Evolutionary conservation across 1,140 invertebrate genomes (phyloP), one percentile per base, ranked within the genome.

Genomic region (Apis laboriosa): DNA sequence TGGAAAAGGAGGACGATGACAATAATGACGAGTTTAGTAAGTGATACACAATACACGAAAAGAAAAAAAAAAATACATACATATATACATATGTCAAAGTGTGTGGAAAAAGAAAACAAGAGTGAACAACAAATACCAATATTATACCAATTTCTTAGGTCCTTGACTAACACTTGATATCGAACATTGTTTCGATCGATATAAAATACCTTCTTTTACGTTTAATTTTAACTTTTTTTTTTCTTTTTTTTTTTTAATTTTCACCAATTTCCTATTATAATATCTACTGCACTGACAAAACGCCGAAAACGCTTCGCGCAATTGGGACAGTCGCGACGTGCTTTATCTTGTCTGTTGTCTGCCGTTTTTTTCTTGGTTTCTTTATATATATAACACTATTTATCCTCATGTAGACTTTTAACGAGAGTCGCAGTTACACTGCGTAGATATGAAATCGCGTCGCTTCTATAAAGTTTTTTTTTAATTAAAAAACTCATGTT

Each of bases 11-110:
- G 80, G 95, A 84, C 83, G 78, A 87, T 87, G 71, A 89, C 93
- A 93, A 93, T 93, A 90, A 92, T 94, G 95, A 95, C 92, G 95
- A 96, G 86, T 94, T 96, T 96, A 95, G 96, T 96, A 96, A 96
- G 96, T 92, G 88, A 86, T 60, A 19, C n/a, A 60, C n/a, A 73
- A 56, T 63, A 63, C 60, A 63, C 73, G 49, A 71, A 74, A 63
- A 74, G 56, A 68, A n/a, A 73, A 19, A 34, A 60, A 70, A 73
- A 55, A 73, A 67, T 34, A 34, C 3, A 34, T 34, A 34, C 3
- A 34, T 34, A 34, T 74, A 68, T 63, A 61, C 28, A 84, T 9
- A 21, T 9, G n/a, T 34, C 19, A 63, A 81, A 77, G 21, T 80
- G 86, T 88, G 86, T 84, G 77, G n/a, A 21, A 49, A 68, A 43